phyloP scores from a whole-genome alignment of 2,113 vertebrate genomes.

The Corythaixoides concolor region DNA sequence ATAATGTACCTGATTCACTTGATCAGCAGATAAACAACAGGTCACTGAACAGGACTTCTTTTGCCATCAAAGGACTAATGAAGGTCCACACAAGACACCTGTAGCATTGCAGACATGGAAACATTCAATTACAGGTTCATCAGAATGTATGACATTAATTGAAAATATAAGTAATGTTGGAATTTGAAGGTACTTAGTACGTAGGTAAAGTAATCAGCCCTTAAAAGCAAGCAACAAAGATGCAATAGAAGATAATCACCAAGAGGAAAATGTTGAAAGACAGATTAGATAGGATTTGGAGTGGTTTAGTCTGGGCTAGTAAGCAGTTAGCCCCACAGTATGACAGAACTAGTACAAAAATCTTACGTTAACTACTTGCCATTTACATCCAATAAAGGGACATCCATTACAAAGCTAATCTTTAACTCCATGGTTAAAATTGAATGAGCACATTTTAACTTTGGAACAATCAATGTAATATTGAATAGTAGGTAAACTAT shows the following conservation, averaged over 20 bases:
- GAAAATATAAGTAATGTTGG: neutral
- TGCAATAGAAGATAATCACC: neutral
- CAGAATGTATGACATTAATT: neutral
- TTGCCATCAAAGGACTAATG: neutral
- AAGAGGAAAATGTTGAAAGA: neutral
- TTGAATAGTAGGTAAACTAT: neutral
- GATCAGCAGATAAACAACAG: neutral
- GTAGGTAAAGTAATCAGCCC: neutral
- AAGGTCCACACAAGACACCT: neutral
- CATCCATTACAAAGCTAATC: neutral
- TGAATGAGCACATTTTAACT: neutral
- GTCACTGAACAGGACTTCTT: neutral
- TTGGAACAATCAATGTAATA: neutral
- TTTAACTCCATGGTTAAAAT: neutral
- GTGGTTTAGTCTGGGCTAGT: neutral
- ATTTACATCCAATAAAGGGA: neutral
- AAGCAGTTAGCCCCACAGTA: rapidly evolving
- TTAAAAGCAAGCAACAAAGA: neutral
- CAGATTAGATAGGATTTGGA: neutral
- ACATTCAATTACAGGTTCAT: neutral
- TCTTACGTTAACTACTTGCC: neutral
- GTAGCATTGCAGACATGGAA: neutral
- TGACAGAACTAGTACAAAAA: neutral
- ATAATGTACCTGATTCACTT: neutral
- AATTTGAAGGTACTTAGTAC: neutral